A percentile compares a stretch with the other conserved stretches of the same genome.
These are phyloP conservation scores for Archegozetes longisetosus DNA, from an alignment of 1,140 invertebrate species.

Conservation along the genomic window DNA sequence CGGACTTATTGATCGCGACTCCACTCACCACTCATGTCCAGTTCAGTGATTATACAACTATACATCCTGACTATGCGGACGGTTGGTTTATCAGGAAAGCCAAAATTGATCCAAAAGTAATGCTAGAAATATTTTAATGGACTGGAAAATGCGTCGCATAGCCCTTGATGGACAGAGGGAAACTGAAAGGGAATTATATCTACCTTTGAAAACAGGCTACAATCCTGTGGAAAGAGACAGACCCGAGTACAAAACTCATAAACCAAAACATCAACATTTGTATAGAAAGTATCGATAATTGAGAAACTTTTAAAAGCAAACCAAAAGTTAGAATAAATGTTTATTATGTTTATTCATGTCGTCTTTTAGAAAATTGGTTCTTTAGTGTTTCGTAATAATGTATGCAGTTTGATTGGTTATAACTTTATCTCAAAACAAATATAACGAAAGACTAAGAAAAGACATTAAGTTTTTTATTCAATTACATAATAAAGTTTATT, in stretches of 20 bases:
- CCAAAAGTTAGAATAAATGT: too few relatives aligned
- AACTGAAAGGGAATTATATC: background rate
- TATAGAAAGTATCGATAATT: background rate
- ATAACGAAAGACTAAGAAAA: too few relatives aligned
- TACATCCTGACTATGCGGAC: conserved; percentile 10
- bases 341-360: too few relatives aligned
- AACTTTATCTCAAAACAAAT: too few relatives aligned
- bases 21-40: too few relatives aligned
- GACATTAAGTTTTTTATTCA: too few relatives aligned
- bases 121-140: background rate
- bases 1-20: too few relatives aligned
- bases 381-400: too few relatives aligned
- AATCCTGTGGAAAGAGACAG: background rate
- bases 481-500: too few relatives aligned
- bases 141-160: background rate
- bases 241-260: background rate
- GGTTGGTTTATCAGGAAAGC: conserved; percentile 8
- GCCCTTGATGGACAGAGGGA: background rate
- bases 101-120: background rate
- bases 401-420: too few relatives aligned
- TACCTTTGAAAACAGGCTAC: background rate
- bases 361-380: too few relatives aligned
- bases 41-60: background rate
- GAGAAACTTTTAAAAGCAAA: too few relatives aligned
- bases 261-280: background rate